These are phyloP conservation scores for Ibycter americanus DNA, from an alignment of 2,797 vertebrate genomes.

Conservation along the genomic window DNA sequence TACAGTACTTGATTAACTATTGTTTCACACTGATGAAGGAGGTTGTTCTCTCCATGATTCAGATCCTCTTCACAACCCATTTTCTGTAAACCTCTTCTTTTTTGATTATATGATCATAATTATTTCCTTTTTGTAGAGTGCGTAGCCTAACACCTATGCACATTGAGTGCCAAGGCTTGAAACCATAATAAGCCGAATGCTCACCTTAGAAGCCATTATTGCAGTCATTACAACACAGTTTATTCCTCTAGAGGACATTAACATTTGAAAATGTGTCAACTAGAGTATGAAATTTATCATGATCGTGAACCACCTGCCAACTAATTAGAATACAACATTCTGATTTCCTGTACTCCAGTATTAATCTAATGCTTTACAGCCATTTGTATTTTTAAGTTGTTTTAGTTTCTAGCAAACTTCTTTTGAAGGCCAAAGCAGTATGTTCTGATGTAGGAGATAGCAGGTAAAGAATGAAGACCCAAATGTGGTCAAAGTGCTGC, in stretches of 20 bases:
- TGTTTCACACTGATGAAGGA: slow-evolving; percentile 67
- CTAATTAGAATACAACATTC: slow-evolving; percentile 71
- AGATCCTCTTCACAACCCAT: slow-evolving; percentile 61
- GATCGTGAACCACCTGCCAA: slow-evolving; percentile 70
- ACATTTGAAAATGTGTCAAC: slow-evolving; percentile 79
- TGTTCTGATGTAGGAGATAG: slow-evolving; percentile 36
- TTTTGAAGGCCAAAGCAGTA: slow-evolving; percentile 39
- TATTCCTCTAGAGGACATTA: slow-evolving; percentile 77
- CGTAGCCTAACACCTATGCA: slow-evolving; percentile 71
- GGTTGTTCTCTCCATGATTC: slow-evolving; percentile 40
- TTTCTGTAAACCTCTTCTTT: slow-evolving; percentile 62
- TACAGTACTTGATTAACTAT: slow-evolving; percentile 65
- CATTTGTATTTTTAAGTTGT: slow-evolving; percentile 51
- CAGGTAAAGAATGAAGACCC: not conserved
- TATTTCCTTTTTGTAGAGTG: slow-evolving; percentile 66
- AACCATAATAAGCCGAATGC: slow-evolving; percentile 70
- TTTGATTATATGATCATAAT: slow-evolving; percentile 60
- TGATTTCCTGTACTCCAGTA: slow-evolving; percentile 54
- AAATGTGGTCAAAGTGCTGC: not conserved
- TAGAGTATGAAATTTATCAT: slow-evolving; percentile 73
- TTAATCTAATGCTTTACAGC: slow-evolving; percentile 57
- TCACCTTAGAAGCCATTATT: slow-evolving; percentile 77
- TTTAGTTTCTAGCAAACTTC: slow-evolving; percentile 30
- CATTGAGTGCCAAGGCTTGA: slow-evolving; percentile 66
- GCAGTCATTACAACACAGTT: slow-evolving; percentile 76